Conservation (phyloP, 2,113 vertebrate genomes). For the Dinomys branickii region DNA sequence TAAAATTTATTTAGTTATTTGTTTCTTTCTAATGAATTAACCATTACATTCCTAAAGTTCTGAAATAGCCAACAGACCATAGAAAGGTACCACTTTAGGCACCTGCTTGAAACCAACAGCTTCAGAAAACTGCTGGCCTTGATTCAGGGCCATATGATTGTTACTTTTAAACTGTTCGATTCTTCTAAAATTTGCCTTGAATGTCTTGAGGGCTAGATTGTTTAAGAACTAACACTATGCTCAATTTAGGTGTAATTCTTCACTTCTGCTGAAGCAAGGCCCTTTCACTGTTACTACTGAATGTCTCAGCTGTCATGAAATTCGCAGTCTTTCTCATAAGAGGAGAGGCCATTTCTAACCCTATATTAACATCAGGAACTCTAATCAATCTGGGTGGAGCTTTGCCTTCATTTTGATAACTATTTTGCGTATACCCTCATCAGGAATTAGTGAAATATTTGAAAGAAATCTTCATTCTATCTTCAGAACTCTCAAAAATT, state of each 20-base stretch:
- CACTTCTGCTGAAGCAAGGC: background rate
- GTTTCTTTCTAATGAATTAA: no score
- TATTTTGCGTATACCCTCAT: background rate
- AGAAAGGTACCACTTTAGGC: no score
- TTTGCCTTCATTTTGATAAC: background rate
- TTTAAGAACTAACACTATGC: background rate
- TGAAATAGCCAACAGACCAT: no score
- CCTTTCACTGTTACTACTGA: background rate
- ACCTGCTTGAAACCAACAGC: no score
- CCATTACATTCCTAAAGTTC: no score
- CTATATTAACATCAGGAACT: background rate
- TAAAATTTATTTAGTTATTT: no score
- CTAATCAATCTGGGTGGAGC: background rate
- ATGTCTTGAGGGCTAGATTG: background rate
- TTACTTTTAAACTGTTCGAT: background rate
- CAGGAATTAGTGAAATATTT: background rate
- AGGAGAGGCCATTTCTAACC: background rate
- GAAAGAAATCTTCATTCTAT: background rate
- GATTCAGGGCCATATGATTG: no score
- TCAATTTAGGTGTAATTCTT: background rate
- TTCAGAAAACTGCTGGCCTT: no score
- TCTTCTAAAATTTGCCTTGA: background rate
- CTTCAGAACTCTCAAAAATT: background rate
- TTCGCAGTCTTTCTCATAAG: background rate
- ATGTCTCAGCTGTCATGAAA: background rate